Percentiles rank a stretch among this genome's conserved stretches.
These are phyloP conservation scores for Nesospiza acunhae DNA, from an alignment of 2,113 vertebrate genomes.

Conservation along the genomic window DNA sequence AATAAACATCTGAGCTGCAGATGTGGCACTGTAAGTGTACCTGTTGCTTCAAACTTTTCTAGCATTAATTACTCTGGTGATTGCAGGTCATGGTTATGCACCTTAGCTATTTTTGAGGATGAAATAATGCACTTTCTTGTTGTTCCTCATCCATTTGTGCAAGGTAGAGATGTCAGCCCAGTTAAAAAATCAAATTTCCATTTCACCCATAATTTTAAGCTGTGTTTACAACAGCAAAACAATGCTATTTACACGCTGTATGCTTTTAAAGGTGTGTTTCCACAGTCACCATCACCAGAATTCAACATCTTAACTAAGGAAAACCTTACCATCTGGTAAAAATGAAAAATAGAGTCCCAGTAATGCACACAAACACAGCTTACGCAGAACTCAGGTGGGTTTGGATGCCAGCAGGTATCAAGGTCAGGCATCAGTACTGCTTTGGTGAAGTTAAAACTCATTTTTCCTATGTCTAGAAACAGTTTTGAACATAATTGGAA, in stretches of 20 bases:
- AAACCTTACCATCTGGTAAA: not conserved
- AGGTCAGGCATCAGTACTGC: not conserved
- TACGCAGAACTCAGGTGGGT: not conserved
- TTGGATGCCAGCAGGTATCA: not conserved
- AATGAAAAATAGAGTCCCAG: not conserved
- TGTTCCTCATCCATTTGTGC: not conserved
- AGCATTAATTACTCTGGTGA: not conserved
- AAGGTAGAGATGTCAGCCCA: not conserved
- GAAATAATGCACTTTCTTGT: not conserved
- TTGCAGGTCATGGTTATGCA: not conserved
- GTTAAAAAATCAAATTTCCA: not conserved
- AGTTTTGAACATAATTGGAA: slow-evolving; percentile 9
- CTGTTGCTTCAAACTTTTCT: not conserved
- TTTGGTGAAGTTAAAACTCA: not conserved
- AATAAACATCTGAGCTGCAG: slow-evolving; percentile 57
- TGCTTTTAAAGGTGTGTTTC: not conserved
- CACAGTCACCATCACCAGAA: not conserved
- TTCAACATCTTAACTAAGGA: not conserved
- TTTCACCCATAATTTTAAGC: not conserved
- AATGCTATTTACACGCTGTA: not conserved
- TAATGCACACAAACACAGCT: not conserved
- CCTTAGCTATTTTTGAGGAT: not conserved
- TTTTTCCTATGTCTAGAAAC: slow-evolving; percentile 14
- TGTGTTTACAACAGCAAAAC: not conserved
- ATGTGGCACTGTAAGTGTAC: slow-evolving; percentile 29